Evolutionary conservation across 1,140 invertebrate genomes (phyloP), one percentile per base, ranked within the genome.

Genomic region (Manduca sexta): DNA sequence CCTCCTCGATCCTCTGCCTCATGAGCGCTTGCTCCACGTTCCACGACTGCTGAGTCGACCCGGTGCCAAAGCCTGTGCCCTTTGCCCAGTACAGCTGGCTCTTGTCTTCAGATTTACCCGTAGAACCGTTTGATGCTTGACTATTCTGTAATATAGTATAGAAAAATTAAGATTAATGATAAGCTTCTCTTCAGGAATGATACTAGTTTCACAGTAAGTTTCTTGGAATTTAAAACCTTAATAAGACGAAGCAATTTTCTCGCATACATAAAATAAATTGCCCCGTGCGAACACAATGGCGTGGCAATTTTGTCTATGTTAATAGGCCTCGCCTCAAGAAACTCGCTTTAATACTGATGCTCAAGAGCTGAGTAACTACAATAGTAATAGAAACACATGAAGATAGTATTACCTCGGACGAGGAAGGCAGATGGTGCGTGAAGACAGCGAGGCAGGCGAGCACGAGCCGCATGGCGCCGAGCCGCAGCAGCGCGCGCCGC

Each of bases 11-110:
- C 39, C 92, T 91, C 75, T 97, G 95, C 8, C 95, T 88, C 40
- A 95, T 74, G n/a, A 98, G 78, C 16, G 95, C 95, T 67, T 97
- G 94, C 67, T 98, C 96, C 7, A 98, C 95, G 81, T 98, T 97
- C 97, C 97, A 98, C 18, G 94, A 95, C 67, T 97, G 96, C 46
- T 95, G 93, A 1, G 95, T 98, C 1, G 95, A 97, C 1, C 97
- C 97, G 0, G 96, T 97, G 10, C 97, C 97, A 82, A 97, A 99
- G 2, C 97, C 97, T 1, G 96, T 97, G 5, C 92, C 93, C 72
- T 98, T 98, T 0, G 96, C 97, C 96, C 96, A 98, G 80, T 97
- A 98, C 52, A 94, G 87, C 69, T 97, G 95, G 1, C 91, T 91
- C 59, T 95, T 95, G 49, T 95, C 93, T 64, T 93, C 92, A 16